Conservation (phyloP, 1,140 invertebrate species). For the Lucilia sericata region DNA sequence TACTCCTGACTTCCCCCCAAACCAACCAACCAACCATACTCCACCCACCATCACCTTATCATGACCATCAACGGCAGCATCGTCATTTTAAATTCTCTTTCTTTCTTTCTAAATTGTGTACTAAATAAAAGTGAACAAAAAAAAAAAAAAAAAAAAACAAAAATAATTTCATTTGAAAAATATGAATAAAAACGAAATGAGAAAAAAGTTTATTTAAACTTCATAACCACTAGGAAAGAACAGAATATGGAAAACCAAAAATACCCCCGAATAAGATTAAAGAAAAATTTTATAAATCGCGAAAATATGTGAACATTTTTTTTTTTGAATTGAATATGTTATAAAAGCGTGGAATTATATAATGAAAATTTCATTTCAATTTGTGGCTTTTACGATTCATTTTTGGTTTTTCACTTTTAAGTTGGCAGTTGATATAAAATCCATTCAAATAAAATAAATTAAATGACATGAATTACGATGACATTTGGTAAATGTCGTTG, state of each 20-base stretch:
- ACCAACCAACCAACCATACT: neutral
- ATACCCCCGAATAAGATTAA: neutral
- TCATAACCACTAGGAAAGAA: neutral
- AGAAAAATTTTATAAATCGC: slow-evolving; percentile 5
- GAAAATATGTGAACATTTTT: slow-evolving; percentile 12
- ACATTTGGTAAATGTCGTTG: neutral
- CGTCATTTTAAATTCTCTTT: slow-evolving; percentile 21
- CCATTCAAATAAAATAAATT: neutral
- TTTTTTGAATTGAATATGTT: neutral
- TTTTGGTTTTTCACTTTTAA: neutral
- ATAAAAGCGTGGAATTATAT: neutral
- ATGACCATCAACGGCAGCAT: neutral
- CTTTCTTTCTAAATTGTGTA: slow-evolving; percentile 13
- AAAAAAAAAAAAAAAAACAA: neutral
- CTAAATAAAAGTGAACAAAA: neutral
- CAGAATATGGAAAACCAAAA: neutral
- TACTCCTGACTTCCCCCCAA: neutral
- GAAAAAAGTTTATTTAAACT: slow-evolving; percentile 13
- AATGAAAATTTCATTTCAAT: slow-evolving; percentile 8
- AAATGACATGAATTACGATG: neutral
- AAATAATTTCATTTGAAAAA: slow-evolving; percentile 22
- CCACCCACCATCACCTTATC: neutral
- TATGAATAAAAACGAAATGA: slow-evolving; percentile 1
- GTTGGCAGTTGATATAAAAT: neutral
- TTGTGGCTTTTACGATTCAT: neutral